Base-by-base conservation (phyloP, 2,797 vertebrate species). In the Macroramphosus scolopax region DNA sequence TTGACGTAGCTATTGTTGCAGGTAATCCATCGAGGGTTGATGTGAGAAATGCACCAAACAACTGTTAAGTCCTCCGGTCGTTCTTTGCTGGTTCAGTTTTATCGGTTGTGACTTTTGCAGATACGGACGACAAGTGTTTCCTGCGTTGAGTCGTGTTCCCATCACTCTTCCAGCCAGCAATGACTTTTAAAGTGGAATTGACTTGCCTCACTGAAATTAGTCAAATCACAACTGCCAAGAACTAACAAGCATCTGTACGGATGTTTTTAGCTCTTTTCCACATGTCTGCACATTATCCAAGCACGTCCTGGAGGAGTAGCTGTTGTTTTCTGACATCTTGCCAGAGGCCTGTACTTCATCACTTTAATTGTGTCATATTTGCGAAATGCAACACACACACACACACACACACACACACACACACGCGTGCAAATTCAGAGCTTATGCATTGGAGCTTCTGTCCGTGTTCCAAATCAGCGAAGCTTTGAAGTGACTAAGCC, bases 191-290 rank as follows among this genome's bases (percentile, higher is more conserved):
- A 59, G 47, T 57, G 53, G 35, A 76, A 68, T 51, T 35, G 47
- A 72, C 69, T 53, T 55, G 70, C 60, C 45, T 79, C 65, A 28
- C 65, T 85, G 78, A 83, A 87, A 86, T 81, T 78, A 80, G 63
- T 68, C 73, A 67, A 75, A 73, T 55, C 69, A 73, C 55, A 57
- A 44, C 60, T 72, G 70, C 76, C 68, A 73, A 81, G 51, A 68
- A 65, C 24, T 61, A 63, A 72, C 53, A 50, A 55, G 44, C 67
- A 51, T 44, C 17, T 58, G 52, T 17, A 47, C 64, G 10, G 54
- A 39, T 50, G 64, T n/a, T 73, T 83, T 78, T 62, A 72, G 56
- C 15, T 44, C 45, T 69, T 75, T 75, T 64, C 76, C 70, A 67
- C 73, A 72, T 69, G 63, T 68, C 78, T 81, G 81, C 77, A 60